A percentile compares a stretch with the other conserved stretches of the same genome.
phyloP scores from a whole-genome alignment of 2,797 vertebrate species.

The Pagetopsis macropterus region DNA sequence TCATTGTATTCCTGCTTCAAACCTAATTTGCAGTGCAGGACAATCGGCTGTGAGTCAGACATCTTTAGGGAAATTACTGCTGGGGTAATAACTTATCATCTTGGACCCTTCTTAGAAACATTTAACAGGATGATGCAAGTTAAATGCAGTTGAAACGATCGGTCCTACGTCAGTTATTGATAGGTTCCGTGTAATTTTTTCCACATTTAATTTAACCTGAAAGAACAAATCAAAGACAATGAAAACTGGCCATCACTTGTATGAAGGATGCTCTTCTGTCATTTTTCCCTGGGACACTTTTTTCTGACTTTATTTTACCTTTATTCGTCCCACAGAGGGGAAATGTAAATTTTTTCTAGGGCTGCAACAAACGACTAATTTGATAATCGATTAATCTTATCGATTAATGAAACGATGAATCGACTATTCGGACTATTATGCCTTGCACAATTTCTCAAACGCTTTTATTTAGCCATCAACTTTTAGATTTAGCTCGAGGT shows the following conservation, averaged over 20 bases:
- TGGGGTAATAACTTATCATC: constrained; percentile 68
- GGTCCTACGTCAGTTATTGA: constrained; percentile 20
- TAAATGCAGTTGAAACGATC: constrained; percentile 30
- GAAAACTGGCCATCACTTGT: neutral
- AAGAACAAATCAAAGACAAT: constrained; percentile 18
- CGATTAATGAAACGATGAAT: no score
- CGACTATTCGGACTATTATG: no score
- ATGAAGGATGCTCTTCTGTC: neutral
- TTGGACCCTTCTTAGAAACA: constrained; percentile 50
- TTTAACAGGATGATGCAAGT: constrained; percentile 13
- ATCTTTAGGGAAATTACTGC: constrained; percentile 69
- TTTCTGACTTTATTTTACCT: constrained; percentile 6
- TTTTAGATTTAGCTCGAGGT: no score
- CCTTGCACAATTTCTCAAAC: no score
- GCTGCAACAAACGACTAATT: no score
- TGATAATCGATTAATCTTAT: no score
- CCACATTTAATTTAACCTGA: constrained; percentile 5
- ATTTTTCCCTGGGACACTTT: constrained; percentile 2
- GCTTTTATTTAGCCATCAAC: no score
- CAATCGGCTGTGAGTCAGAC: constrained; percentile 69
- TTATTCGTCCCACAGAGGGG: no score
- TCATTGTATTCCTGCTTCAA: constrained; percentile 71
- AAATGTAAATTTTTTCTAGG: no score
- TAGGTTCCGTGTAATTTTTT: constrained; percentile 19
- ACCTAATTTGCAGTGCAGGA: constrained; percentile 65